Base-by-base conservation (phyloP, 2,888 invertebrate genomes). In the Chromoteleia sp. region DNA sequence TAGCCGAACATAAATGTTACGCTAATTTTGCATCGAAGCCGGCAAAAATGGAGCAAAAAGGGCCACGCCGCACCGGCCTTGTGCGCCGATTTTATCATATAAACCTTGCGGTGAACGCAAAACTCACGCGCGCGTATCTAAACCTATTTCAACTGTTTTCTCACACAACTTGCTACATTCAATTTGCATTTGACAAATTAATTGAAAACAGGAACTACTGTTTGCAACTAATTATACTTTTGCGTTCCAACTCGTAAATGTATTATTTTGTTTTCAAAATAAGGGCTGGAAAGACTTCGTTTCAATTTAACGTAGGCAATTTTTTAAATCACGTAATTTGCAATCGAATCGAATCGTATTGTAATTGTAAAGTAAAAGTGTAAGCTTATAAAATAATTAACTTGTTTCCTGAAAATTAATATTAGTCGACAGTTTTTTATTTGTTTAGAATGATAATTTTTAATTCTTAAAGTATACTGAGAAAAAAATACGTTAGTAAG, bases 1-100 rank as follows among this genome's bases (percentile, higher is more conserved):
- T 73, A 73, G n/a, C 12, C n/a, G 30, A n/a, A 36, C 63, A 48
- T 59, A 75, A 58, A 67, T 59, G 75, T 78, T 59, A 25, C 65
- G 58, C 41, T 56, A 48, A 71, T 78, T 63, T 71, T 45, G 54
- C 36, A 25, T 12, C 33, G 25, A 41, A 33, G 14, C 21, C 50
- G 33, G 7, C 10, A 33, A 33, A 33, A 33, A 1, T 45, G 39
- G 52, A 41, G 43, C 12, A 39, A 30, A 36, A 36, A 33, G 50
- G 50, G 15, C 15, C 36, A 15, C 17, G 43, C 48, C 7, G 14
- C 12, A 10, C 10, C 33, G 54, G 8, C 3, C 15, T 25, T 10
- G 30, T 14, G 33, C 4, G 21, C 58, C 48, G 2, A 39, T 15
- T 52, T 17, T 12, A 15, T 5, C 45, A 25, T n/a, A 33, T 17